Evolutionary conservation across 2,113 vertebrate genomes (phyloP).

Genomic region (Fregetta grallaria): DNA sequence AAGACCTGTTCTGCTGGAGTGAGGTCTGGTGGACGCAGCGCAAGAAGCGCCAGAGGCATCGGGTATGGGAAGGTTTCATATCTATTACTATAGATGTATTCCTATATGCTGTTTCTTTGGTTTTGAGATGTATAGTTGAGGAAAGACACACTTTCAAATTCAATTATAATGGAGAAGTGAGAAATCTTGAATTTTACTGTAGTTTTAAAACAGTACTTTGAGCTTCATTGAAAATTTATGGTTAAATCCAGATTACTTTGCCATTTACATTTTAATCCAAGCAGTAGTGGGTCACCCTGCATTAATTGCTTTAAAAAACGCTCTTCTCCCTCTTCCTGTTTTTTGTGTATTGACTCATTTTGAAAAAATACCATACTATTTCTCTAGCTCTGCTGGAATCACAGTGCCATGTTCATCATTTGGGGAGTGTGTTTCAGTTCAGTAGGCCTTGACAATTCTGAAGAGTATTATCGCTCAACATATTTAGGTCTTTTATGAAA

Average conservation of each 20-base stretch:
- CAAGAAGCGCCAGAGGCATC: not conserved
- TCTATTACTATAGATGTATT: accelerated
- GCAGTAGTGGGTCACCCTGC: not conserved
- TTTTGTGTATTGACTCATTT: not conserved
- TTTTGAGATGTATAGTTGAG: not conserved
- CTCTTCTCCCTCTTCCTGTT: not conserved
- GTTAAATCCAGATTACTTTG: not conserved
- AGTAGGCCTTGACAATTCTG: conserved; percentile 19
- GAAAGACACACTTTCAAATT: accelerated
- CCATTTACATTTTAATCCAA: not conserved
- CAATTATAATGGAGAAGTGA: not conserved
- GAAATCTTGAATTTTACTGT: not conserved
- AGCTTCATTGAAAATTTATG: not conserved
- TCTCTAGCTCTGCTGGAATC: not conserved
- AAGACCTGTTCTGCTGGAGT: accelerated
- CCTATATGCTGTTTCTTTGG: accelerated
- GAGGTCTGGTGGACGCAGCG: accelerated
- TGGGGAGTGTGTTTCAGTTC: conserved; percentile 29
- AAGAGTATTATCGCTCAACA: not conserved
- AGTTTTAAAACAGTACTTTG: not conserved
- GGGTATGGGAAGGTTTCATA: accelerated
- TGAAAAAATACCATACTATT: not conserved
- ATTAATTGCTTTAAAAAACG: not conserved
- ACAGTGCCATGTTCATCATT: not conserved
- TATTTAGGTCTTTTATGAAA: conserved; percentile 5